Evolutionary conservation across 2,888 invertebrate genomes (phyloP).

Genomic region (Steinernema carpocapsae): DNA sequence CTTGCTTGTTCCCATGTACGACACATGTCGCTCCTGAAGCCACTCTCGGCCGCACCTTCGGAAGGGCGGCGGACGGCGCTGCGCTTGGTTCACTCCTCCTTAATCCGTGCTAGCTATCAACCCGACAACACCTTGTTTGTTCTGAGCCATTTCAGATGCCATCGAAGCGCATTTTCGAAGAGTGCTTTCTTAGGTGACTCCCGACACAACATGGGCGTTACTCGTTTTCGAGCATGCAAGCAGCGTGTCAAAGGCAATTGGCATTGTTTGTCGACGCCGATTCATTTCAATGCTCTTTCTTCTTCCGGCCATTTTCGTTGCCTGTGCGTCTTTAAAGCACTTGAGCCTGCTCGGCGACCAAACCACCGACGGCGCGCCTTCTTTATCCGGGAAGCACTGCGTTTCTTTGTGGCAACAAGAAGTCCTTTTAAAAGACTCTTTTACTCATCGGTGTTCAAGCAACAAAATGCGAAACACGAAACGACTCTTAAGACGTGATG

Average conservation of each 20-base stretch:
- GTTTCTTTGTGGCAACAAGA: no score
- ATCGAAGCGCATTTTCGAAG: background rate
- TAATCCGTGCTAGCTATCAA: conserved; percentile 4
- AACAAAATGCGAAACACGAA: no score
- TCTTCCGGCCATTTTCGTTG: no score
- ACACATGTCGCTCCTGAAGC: no score
- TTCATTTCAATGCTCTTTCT: conserved; percentile 14
- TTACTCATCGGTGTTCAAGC: no score
- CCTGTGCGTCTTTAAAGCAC: no score
- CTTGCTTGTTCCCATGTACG: background rate
- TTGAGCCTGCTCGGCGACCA: no score
- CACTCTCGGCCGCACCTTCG: no score
- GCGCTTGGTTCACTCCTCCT: background rate
- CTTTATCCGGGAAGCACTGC: no score
- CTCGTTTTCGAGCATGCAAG: background rate
- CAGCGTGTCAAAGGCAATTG: background rate
- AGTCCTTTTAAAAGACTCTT: no score
- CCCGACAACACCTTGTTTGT: conserved; percentile 16
- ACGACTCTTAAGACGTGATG: background rate
- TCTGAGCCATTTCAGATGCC: background rate
- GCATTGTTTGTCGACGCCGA: conserved; percentile 27
- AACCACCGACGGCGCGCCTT: no score
- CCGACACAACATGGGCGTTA: background rate
- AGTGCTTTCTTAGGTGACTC: background rate
- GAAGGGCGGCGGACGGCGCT: background rate